phyloP scores from a whole-genome alignment of 2,113 vertebrate genomes.

The Stegostoma tigrinum region DNA sequence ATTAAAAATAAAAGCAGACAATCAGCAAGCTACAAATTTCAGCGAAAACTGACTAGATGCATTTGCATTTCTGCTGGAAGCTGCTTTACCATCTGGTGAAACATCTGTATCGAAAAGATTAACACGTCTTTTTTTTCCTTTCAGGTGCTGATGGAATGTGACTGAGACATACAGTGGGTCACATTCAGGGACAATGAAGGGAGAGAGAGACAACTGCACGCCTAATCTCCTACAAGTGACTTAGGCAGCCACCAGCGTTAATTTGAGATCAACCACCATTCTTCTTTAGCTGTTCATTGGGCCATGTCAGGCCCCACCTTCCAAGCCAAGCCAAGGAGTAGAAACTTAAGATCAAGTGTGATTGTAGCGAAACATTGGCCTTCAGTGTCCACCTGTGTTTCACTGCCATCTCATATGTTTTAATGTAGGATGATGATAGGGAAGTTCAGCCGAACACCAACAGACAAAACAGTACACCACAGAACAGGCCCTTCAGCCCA shows the following conservation, averaged over 20 bases:
- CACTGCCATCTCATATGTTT: background rate
- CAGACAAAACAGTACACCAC: too few relatives aligned
- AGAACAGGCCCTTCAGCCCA: too few relatives aligned
- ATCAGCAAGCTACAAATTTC: background rate
- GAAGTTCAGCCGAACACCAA: background rate
- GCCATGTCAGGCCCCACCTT: background rate
- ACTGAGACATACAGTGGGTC: background rate
- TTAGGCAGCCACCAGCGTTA: background rate
- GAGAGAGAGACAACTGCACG: background rate
- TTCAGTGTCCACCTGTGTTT: background rate
- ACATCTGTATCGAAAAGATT: background rate
- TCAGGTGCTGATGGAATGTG: background rate
- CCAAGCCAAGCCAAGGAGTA: background rate
- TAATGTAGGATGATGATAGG: background rate
- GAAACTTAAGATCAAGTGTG: background rate
- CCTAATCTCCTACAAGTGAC: background rate
- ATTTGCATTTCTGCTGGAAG: background rate
- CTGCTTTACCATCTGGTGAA: background rate
- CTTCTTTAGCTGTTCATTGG: background rate
- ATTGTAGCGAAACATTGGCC: background rate
- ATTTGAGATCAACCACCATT: background rate
- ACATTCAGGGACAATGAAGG: background rate
- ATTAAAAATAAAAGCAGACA: background rate
- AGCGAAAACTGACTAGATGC: background rate
- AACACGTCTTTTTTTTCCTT: background rate